A percentile compares a stretch with the other conserved stretches of the same genome.
phyloP scores from a whole-genome alignment of 2,113 vertebrate genomes.

The Alexandromys fortis region DNA sequence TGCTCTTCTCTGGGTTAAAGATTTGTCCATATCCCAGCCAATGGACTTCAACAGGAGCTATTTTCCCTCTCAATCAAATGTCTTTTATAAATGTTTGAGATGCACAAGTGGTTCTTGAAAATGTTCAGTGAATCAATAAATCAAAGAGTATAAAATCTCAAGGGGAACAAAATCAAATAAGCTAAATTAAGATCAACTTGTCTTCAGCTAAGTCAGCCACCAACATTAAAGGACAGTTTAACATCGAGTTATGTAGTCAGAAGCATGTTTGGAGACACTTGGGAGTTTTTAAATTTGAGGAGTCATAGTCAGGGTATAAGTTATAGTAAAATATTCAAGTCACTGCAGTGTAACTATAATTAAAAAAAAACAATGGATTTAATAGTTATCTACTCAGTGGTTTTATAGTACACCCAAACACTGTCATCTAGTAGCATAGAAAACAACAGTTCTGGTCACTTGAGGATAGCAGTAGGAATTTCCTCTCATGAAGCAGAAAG shows the following conservation, averaged over 20 bases:
- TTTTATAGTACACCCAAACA: not conserved
- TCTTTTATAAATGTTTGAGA: not conserved
- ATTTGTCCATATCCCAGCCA: not conserved
- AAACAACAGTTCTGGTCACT: slow-evolving; percentile 8
- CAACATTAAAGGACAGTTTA: not conserved
- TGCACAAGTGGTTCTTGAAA: not conserved
- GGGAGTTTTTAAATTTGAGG: slow-evolving; percentile 27
- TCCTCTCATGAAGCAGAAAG: slow-evolving; percentile 6
- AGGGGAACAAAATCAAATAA: not conserved
- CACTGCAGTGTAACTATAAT: not conserved
- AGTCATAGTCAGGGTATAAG: not conserved
- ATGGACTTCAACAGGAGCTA: not conserved
- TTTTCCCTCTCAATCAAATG: not conserved
- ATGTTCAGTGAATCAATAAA: not conserved
- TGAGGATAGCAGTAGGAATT: not conserved
- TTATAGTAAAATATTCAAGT: slow-evolving; percentile 11
- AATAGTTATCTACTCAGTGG: not conserved
- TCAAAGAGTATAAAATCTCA: slow-evolving; percentile 26
- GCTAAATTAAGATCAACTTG: slow-evolving; percentile 25
- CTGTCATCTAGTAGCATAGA: not conserved
- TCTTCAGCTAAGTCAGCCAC: not conserved
- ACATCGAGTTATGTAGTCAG: not conserved
- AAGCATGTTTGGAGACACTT: slow-evolving; percentile 19
- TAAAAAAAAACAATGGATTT: not conserved
- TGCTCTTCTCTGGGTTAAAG: not conserved